Conservation (phyloP, 2,113 vertebrate species). For the Gnathonemus echidnorhynchus region DNA sequence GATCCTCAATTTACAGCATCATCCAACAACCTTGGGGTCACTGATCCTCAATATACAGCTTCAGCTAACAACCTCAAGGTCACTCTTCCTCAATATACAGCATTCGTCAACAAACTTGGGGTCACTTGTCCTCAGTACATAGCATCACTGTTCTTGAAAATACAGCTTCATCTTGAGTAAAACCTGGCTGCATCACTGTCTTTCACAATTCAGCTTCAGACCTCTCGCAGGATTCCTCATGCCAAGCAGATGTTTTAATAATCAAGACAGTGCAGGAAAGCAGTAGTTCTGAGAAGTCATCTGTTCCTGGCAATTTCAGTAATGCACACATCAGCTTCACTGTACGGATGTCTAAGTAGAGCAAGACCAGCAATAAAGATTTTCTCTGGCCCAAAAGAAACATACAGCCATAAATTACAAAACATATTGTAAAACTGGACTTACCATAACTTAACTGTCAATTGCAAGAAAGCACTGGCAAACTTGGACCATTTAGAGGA, state of each 20-base stretch:
- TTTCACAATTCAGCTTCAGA: neutral
- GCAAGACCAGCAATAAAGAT: neutral
- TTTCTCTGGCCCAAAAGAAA: neutral
- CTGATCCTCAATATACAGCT: neutral
- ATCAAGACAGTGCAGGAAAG: neutral
- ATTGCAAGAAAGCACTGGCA: neutral
- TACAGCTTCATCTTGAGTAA: neutral
- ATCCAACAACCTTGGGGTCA: neutral
- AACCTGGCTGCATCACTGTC: neutral
- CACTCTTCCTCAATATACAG: neutral
- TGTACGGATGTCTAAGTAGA: neutral
- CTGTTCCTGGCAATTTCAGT: neutral
- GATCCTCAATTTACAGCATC: neutral
- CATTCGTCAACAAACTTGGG: neutral
- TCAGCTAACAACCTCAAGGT: neutral
- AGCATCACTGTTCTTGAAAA: neutral
- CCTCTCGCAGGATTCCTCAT: neutral
- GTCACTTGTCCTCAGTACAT: neutral
- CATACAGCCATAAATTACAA: neutral
- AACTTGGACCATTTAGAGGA: neutral
- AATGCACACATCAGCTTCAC: neutral
- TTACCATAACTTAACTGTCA: conserved; percentile 3
- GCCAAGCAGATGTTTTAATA: neutral
- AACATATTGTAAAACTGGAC: neutral
- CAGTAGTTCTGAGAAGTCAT: neutral